Evolutionary conservation across 2,888 invertebrate species (phyloP).

Genomic region (Cheilosia impressa): DNA sequence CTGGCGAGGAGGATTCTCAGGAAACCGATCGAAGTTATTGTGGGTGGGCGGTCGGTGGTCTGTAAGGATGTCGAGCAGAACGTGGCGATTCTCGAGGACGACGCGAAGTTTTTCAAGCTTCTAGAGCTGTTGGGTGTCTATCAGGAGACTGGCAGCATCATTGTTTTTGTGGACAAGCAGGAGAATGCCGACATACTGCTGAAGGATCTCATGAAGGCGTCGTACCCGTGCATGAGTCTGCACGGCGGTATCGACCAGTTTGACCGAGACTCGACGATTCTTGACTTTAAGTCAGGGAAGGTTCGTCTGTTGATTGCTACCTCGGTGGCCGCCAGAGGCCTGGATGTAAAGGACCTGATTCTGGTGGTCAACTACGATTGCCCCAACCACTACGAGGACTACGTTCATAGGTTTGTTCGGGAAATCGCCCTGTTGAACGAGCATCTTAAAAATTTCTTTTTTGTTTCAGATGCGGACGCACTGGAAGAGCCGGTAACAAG

Average conservation of each 20-base stretch:
- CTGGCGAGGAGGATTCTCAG: conserved; percentile 96
- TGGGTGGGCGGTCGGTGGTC: conserved; percentile 97
- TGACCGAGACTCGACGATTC: conserved; percentile 98
- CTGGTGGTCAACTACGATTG: conserved; percentile 99
- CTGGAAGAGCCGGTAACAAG: conserved; percentile 96
- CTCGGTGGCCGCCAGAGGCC: conserved; percentile 98
- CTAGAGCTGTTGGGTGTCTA: conserved; percentile 98
- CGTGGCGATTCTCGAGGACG: conserved; percentile 96
- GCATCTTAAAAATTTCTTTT: not conserved
- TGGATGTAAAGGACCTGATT: conserved; percentile 99
- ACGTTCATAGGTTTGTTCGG: conserved; percentile 91
- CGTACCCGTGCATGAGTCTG: conserved; percentile 97
- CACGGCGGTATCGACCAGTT: conserved; percentile 99
- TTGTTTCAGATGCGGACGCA: conserved; percentile 91
- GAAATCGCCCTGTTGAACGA: too few species aligned
- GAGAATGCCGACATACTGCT: conserved; percentile 97
- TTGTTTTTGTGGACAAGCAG: conserved; percentile 99
- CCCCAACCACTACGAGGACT: conserved; percentile 99
- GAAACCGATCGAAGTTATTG: conserved; percentile 98
- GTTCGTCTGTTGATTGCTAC: conserved; percentile 97
- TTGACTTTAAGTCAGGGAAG: conserved; percentile 98
- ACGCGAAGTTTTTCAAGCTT: conserved; percentile 98
- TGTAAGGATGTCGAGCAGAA: conserved; percentile 99
- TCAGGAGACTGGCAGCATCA: conserved; percentile 94
- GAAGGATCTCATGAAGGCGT: conserved; percentile 97